Conservation (phyloP, 2,888 invertebrate species). For the Catocala fraxini region DNA sequence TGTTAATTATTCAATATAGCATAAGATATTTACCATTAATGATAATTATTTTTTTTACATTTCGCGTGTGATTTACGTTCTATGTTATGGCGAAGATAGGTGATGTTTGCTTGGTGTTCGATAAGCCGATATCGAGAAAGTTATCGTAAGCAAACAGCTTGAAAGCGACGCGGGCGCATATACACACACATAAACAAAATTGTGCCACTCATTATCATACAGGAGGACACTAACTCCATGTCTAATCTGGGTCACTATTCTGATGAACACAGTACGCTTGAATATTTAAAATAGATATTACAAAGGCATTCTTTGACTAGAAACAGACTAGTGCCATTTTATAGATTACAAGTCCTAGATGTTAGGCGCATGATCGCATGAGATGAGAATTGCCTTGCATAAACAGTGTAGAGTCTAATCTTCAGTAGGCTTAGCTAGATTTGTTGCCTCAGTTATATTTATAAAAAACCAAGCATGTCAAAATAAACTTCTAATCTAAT, state of each 20-base stretch:
- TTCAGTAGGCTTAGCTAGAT: too few relatives aligned
- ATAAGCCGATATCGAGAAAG: slow-evolving; percentile 78
- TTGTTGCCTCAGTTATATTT: too few relatives aligned
- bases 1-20: too few relatives aligned
- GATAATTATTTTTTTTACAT: neutral
- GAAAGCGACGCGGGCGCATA: slow-evolving; percentile 49
- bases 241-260: slow-evolving; percentile 12
- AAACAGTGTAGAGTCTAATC: too few relatives aligned
- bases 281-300: neutral
- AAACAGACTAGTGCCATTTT: too few relatives aligned
- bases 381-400: too few relatives aligned
- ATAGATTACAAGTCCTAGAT: too few relatives aligned
- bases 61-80: slow-evolving; percentile 37
- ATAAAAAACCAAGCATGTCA: too few relatives aligned
- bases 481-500: too few relatives aligned
- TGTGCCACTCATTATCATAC: slow-evolving; percentile 56
- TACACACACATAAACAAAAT: slow-evolving; percentile 32
- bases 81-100: slow-evolving; percentile 55
- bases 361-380: too few relatives aligned
- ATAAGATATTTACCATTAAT: neutral
- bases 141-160: slow-evolving; percentile 78
- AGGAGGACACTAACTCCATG: slow-evolving; percentile 21
- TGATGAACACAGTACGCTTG: neutral
- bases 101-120: slow-evolving; percentile 62
- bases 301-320: too few relatives aligned